These are phyloP conservation scores for Agelastica alni DNA, from an alignment of 2,888 invertebrate genomes.

Conservation along the genomic window DNA sequence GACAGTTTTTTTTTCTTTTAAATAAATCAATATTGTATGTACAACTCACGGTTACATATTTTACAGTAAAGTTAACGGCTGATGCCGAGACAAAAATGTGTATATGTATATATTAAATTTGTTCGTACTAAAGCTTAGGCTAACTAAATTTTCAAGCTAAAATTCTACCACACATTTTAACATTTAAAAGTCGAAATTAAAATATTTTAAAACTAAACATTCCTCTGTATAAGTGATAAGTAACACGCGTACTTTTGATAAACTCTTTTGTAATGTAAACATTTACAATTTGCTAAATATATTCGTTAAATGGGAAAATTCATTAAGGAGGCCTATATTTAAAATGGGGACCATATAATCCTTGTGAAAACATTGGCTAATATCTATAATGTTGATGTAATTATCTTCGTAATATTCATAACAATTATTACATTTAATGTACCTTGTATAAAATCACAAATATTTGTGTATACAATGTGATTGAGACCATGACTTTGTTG, in stretches of 20 bases:
- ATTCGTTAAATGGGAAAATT: slow-evolving; percentile 9
- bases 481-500: too few relatives aligned
- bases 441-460: slow-evolving; percentile 23
- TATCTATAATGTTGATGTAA: slow-evolving; percentile 24
- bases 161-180: too few relatives aligned
- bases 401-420: slow-evolving; percentile 23
- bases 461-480: slow-evolving; percentile 7
- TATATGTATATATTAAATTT: too few relatives aligned
- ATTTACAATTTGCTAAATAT: slow-evolving; percentile 13
- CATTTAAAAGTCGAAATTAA: too few relatives aligned
- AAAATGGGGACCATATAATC: slow-evolving; percentile 10
- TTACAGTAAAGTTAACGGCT: too few relatives aligned
- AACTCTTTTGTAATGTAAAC: neutral
- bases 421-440: slow-evolving; percentile 23
- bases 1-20: too few relatives aligned
- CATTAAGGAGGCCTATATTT: slow-evolving; percentile 1
- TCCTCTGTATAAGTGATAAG: slow-evolving; percentile 9
- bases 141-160: too few relatives aligned
- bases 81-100: too few relatives aligned
- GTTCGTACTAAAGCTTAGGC: too few relatives aligned
- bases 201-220: neutral
- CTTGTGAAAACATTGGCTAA: slow-evolving; percentile 8
- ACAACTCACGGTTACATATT: too few relatives aligned
- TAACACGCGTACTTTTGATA: neutral
- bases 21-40: too few relatives aligned